These are phyloP conservation scores for Drosophila antonietae DNA, from an alignment of 2,888 invertebrate genomes.

Conservation along the genomic window DNA sequence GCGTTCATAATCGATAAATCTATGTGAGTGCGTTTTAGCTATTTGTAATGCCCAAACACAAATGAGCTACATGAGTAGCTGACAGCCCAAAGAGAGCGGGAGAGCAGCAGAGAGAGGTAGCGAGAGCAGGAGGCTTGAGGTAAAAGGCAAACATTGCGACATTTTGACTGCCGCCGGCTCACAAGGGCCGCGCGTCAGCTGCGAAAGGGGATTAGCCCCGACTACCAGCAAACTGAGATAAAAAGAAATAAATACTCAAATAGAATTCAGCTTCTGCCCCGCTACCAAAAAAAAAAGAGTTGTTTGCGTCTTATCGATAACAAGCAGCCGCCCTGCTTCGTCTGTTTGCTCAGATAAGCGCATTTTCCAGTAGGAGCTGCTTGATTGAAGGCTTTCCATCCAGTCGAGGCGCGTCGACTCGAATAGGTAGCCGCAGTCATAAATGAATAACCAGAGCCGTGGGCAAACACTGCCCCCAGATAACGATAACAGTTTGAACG, in stretches of 20 bases:
- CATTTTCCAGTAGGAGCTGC: constrained; percentile 57
- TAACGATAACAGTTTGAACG: constrained; percentile 71
- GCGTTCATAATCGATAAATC: constrained; percentile 72
- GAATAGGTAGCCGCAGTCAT: constrained; percentile 59
- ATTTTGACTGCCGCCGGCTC: constrained; percentile 36
- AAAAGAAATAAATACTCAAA: constrained; percentile 39
- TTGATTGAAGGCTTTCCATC: constrained; percentile 71
- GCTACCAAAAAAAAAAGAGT: constrained; percentile 45
- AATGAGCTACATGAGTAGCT: constrained; percentile 40
- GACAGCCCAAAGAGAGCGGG: neutral
- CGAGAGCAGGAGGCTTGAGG: constrained; percentile 2
- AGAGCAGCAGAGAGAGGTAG: neutral
- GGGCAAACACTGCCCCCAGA: constrained; percentile 51
- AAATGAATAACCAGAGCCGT: constrained; percentile 58
- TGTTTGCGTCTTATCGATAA: constrained; percentile 65
- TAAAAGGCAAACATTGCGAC: constrained; percentile 57
- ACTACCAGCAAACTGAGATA: constrained; percentile 17
- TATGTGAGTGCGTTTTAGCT: constrained; percentile 45
- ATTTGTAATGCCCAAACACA: constrained; percentile 64
- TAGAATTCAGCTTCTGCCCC: constrained; percentile 29
- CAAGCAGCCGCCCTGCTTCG: constrained; percentile 20
- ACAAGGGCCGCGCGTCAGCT: constrained; percentile 52
- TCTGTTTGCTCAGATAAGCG: constrained; percentile 67
- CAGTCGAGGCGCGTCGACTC: neutral
- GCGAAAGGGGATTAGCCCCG: constrained; percentile 45